A percentile compares a stretch with the other conserved stretches of the same genome.
phyloP scores from a whole-genome alignment of 23 tunicate genomes.

The Oikopleura dioica region DNA sequence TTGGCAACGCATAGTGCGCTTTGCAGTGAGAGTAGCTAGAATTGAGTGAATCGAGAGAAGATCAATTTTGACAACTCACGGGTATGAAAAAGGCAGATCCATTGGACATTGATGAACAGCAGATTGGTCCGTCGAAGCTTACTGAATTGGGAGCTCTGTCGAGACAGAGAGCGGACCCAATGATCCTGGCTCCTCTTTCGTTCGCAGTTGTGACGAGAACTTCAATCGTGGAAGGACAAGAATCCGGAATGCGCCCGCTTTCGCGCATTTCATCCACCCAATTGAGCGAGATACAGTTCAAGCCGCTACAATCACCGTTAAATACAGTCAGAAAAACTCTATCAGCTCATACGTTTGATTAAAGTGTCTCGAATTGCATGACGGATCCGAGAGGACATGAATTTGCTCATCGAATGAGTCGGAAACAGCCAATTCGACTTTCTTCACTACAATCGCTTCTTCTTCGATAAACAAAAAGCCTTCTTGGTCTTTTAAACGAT shows the following conservation, averaged over 20 bases:
- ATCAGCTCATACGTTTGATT: not conserved
- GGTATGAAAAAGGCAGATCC: not conserved
- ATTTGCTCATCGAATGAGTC: too few species aligned
- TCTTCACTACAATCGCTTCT: not conserved
- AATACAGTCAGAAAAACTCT: not conserved
- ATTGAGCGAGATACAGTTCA: not conserved
- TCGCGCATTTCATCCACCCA: not conserved
- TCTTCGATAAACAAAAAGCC: not conserved
- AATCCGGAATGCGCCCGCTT: not conserved
- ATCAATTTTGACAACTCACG: too few species aligned
- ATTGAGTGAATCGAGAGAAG: too few species aligned
- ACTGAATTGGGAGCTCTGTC: not conserved
- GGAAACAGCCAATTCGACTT: not conserved
- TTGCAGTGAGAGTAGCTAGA: not conserved
- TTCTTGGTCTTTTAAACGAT: too few species aligned
- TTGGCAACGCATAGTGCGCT: too few species aligned
- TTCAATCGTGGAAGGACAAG: not conserved
- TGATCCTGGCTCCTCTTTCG: not conserved
- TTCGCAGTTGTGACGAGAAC: not conserved
- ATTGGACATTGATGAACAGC: not conserved
- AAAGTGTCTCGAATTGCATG: not conserved
- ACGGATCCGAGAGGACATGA: too few species aligned
- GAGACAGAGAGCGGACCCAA: not conserved
- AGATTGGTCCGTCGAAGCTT: not conserved
- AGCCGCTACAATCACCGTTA: not conserved